phyloP scores from a whole-genome alignment of 2,797 vertebrate species.

The Pipistrellus pipistrellus region DNA sequence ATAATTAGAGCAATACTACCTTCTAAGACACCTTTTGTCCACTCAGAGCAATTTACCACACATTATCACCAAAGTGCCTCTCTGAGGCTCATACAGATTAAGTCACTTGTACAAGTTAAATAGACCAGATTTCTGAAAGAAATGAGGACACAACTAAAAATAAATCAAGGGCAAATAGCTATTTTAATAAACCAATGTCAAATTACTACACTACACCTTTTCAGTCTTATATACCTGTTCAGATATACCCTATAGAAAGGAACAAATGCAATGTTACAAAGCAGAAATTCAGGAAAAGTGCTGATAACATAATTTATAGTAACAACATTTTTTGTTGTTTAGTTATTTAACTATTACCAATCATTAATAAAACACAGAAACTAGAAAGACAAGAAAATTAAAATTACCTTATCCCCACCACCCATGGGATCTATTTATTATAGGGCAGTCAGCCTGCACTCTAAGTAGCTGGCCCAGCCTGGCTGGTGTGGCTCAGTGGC shows the following conservation, averaged over 20 bases:
- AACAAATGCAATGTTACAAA: neutral
- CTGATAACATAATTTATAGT: neutral
- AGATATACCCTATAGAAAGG: neutral
- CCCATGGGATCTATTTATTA: rapidly evolving
- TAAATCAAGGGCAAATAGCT: constrained; percentile 54
- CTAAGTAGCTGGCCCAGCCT: neutral
- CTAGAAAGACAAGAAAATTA: neutral
- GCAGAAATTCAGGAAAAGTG: neutral
- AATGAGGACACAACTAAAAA: constrained; percentile 38
- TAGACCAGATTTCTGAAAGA: constrained; percentile 34
- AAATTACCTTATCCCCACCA: neutral
- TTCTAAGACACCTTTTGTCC: constrained; percentile 54
- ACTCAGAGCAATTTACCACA: constrained; percentile 44
- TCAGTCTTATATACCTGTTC: neutral
- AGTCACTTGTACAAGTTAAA: constrained; percentile 42
- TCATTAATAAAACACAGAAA: constrained; percentile 8
- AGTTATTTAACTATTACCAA: constrained; percentile 39
- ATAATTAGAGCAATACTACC: constrained; percentile 37
- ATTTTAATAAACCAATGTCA: constrained; percentile 55
- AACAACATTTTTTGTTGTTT: neutral
- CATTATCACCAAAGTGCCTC: constrained; percentile 36
- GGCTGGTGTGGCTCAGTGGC: too few relatives aligned
- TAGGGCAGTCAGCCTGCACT: neutral
- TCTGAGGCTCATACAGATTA: neutral
- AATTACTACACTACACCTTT: neutral